Evolutionary conservation across 2,888 invertebrate genomes (phyloP).

Genomic region (Ochropacha duplaris): DNA sequence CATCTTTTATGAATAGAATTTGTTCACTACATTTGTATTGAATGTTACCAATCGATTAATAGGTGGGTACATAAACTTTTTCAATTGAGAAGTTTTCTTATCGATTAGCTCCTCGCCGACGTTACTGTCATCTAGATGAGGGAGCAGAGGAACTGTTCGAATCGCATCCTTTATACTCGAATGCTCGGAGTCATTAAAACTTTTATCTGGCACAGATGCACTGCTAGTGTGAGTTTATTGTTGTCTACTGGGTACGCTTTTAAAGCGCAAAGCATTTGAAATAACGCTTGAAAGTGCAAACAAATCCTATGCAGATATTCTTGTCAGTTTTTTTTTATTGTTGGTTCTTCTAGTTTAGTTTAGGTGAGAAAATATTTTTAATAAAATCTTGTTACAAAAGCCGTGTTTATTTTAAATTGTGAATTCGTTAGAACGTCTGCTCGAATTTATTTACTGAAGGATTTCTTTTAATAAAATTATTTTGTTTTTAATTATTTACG

Average conservation of each 20-base stretch:
- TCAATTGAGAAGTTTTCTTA: slow-evolving; percentile 59
- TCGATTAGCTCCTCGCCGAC: slow-evolving; percentile 48
- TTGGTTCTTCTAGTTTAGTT: slow-evolving; percentile 8
- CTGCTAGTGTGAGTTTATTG: slow-evolving; percentile 53
- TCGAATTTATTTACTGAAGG: no score
- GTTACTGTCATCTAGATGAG: slow-evolving; percentile 47
- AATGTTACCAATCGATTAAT: slow-evolving; percentile 36
- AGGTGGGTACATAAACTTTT: slow-evolving; percentile 45
- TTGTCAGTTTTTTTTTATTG: slow-evolving; percentile 16
- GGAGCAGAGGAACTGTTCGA: slow-evolving; percentile 36
- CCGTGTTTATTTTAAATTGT: neutral
- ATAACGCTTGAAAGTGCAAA: slow-evolving; percentile 46
- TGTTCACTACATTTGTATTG: slow-evolving; percentile 24
- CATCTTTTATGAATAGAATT: slow-evolving; percentile 10
- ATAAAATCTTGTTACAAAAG: neutral
- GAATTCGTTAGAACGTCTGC: neutral
- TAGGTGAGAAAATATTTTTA: neutral
- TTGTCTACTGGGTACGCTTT: slow-evolving; percentile 53
- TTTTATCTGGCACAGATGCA: slow-evolving; percentile 64
- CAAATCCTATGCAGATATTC: slow-evolving; percentile 32
- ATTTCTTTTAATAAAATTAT: no score
- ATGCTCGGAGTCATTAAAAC: slow-evolving; percentile 63
- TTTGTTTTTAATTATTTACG: no score
- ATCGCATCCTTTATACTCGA: slow-evolving; percentile 55
- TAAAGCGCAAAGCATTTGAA: slow-evolving; percentile 50